Evolutionary conservation across 1,140 invertebrate species (phyloP).

Genomic region (Chelonus insularis): DNA sequence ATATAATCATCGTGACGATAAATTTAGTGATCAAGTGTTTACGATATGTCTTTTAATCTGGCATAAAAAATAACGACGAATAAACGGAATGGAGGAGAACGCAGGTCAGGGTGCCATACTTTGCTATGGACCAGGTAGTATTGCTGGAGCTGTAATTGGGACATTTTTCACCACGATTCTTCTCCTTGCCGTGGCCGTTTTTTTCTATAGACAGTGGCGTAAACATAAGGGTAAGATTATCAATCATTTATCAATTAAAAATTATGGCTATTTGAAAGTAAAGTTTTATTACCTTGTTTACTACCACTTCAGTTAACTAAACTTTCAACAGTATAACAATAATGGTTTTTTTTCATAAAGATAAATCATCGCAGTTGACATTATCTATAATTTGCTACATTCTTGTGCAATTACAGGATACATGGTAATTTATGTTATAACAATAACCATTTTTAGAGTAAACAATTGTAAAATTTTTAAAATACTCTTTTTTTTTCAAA

Average conservation of each 20-base stretch:
- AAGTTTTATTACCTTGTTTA: not conserved
- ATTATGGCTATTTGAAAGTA: too few species aligned
- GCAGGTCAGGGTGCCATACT: constrained; percentile 1
- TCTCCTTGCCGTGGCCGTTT: constrained; percentile 49
- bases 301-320: not conserved
- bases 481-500: too few species aligned
- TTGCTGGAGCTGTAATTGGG: constrained; percentile 63
- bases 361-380: too few species aligned
- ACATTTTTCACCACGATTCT: constrained; percentile 61
- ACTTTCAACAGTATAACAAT: not conserved
- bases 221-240: constrained; percentile 55
- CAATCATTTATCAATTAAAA: too few species aligned
- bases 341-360: too few species aligned
- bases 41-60: constrained; percentile 1
- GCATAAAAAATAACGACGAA: not conserved
- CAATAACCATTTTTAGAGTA: too few species aligned
- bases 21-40: not conserved
- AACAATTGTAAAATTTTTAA: too few species aligned
- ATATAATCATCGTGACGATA: not conserved
- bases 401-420: too few species aligned
- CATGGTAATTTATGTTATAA: too few species aligned
- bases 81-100: constrained; percentile 9
- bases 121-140: constrained; percentile 47
- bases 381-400: too few species aligned
- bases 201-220: constrained; percentile 59